Evolutionary conservation across 2,113 vertebrate genomes (phyloP).

Genomic region (Lanius collurio): DNA sequence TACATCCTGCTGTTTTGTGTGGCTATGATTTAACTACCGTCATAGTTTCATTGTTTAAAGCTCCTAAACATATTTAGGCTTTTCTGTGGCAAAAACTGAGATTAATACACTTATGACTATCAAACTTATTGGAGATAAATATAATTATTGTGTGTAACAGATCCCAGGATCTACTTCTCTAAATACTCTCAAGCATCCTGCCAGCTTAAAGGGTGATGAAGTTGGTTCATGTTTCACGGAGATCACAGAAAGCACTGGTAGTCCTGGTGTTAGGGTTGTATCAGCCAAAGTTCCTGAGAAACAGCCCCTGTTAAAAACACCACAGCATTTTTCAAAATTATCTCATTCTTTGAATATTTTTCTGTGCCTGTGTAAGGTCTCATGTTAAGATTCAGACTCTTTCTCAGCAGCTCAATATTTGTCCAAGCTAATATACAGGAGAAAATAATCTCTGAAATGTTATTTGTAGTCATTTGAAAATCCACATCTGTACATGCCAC

Average conservation of each 20-base stretch:
- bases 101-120: not conserved
- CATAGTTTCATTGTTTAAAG: not conserved
- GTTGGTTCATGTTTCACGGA: not conserved
- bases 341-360: constrained; percentile 9
- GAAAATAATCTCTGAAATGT: not conserved
- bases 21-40: not conserved
- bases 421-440: not conserved
- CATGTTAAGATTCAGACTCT: not conserved
- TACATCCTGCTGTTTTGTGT: constrained; percentile 4
- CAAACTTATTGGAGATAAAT: not conserved
- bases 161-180: not conserved
- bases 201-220: not conserved
- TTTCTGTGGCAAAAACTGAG: not conserved
- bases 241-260: not conserved
- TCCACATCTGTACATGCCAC: not conserved
- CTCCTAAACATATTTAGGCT: not conserved
- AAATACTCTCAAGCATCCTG: not conserved
- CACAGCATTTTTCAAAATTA: not conserved
- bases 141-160: not conserved
- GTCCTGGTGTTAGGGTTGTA: not conserved
- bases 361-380: not conserved
- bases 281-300: not conserved
- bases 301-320: not conserved
- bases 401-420: not conserved
- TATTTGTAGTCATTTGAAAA: not conserved